Evolutionary conservation across 2,113 vertebrate species (phyloP).

Genomic region (Lichenostomus cassidix): DNA sequence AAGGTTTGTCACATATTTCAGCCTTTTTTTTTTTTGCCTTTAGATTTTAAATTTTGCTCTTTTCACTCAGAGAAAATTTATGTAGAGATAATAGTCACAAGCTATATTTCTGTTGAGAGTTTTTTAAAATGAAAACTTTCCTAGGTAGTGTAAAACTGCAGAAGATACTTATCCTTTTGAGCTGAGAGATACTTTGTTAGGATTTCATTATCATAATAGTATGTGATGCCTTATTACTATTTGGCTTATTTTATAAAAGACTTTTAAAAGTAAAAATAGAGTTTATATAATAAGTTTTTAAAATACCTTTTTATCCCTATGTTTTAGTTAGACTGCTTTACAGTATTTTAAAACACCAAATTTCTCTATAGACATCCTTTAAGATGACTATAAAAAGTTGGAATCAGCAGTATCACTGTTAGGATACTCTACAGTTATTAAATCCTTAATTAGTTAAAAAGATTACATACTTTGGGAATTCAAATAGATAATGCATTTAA

Average conservation of each 20-base stretch:
- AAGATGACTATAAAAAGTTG: background rate
- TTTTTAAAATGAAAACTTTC: background rate
- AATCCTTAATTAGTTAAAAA: background rate
- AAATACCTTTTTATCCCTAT: background rate
- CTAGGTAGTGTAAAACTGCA: background rate
- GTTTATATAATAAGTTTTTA: background rate
- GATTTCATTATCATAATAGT: background rate
- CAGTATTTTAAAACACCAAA: background rate
- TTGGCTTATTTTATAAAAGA: background rate
- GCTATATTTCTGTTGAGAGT: background rate
- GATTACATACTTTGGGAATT: background rate
- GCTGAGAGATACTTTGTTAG: background rate
- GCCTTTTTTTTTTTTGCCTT: background rate
- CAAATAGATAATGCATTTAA: background rate
- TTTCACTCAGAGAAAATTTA: background rate
- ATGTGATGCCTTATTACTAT: background rate
- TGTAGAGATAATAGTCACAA: background rate
- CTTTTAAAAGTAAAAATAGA: background rate
- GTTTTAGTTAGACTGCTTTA: background rate
- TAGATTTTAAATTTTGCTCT: background rate
- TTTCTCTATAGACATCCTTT: background rate
- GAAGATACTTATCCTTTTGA: background rate
- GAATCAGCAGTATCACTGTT: background rate
- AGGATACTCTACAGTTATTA: background rate
- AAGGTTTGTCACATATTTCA: conserved; percentile 80